Conservation (phyloP, 2,797 vertebrate species). For the Clarias laeviceps region DNA sequence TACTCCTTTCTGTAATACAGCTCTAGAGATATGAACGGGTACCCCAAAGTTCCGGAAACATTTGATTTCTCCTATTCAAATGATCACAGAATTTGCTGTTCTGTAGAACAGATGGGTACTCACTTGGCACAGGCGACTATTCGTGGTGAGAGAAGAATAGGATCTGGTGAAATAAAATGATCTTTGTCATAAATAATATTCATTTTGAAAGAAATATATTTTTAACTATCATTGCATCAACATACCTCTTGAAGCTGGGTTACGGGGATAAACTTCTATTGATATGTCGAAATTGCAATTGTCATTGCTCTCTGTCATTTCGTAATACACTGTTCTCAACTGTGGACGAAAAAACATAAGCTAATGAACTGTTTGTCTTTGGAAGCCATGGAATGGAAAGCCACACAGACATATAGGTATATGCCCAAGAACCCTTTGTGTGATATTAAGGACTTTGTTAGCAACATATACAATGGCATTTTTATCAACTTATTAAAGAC, state of each 20-base stretch:
- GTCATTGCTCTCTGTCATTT: conserved; percentile 69
- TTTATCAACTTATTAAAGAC: not conserved
- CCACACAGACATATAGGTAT: too few species aligned
- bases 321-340: conserved; percentile 85
- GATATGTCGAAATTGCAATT: conserved; percentile 82
- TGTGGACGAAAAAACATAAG: conserved; percentile 58
- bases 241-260: conserved; percentile 51
- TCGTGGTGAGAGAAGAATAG: conserved; percentile 58
- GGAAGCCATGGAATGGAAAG: not conserved
- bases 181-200: not conserved
- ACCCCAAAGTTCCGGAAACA: not conserved
- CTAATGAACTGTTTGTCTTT: conserved; percentile 2
- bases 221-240: not conserved
- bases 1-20: not conserved
- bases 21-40: not conserved
- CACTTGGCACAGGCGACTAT: conserved; percentile 83
- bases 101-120: conserved; percentile 53
- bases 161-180: conserved; percentile 49
- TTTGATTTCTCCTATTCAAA: not conserved
- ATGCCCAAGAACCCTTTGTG: not conserved
- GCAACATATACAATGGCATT: not conserved
- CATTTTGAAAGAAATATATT: not conserved
- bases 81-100: not conserved
- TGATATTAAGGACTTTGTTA: not conserved
- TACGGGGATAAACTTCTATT: conserved; percentile 55